These are phyloP conservation scores for Microcebus ravelobensis DNA, from an alignment of 2,113 vertebrate genomes.

Conservation along the genomic window DNA sequence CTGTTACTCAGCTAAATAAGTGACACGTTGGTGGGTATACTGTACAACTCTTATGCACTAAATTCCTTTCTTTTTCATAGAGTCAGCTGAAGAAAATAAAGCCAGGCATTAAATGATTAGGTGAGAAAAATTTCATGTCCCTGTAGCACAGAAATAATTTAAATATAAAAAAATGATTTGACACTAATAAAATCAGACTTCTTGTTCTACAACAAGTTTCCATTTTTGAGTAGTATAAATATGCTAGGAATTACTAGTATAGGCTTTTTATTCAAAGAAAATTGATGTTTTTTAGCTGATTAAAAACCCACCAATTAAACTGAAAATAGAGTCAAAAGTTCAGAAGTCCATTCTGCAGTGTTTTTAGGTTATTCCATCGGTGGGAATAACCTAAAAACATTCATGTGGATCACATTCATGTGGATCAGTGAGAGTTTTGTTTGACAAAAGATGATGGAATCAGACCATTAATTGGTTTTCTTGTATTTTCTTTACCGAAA, in stretches of 20 bases:
- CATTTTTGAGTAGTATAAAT: background rate
- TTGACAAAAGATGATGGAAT: constrained; percentile 18
- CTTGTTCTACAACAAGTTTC: background rate
- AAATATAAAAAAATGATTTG: background rate
- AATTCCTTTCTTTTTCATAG: background rate
- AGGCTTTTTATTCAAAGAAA: background rate
- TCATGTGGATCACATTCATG: background rate
- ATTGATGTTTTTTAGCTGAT: constrained; percentile 22
- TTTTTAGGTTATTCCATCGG: background rate
- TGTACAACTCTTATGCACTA: background rate
- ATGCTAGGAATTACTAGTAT: background rate
- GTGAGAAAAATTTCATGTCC: background rate
- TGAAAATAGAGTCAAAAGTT: constrained; percentile 34
- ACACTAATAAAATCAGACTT: background rate
- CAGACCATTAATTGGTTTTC: constrained; percentile 36
- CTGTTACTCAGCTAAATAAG: constrained; percentile 17
- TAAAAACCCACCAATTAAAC: background rate
- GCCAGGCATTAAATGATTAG: background rate
- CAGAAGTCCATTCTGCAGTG: background rate
- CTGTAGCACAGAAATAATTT: constrained; percentile 1
- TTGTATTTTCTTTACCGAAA: constrained; percentile 42
- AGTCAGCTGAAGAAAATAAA: constrained; percentile 5
- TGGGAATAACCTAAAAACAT: no score
- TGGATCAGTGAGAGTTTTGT: background rate
- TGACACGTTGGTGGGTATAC: background rate